Percentiles rank a stretch among this genome's conserved stretches.
phyloP scores from a whole-genome alignment of 2,797 vertebrate genomes.

The Notolabrus celidotus region DNA sequence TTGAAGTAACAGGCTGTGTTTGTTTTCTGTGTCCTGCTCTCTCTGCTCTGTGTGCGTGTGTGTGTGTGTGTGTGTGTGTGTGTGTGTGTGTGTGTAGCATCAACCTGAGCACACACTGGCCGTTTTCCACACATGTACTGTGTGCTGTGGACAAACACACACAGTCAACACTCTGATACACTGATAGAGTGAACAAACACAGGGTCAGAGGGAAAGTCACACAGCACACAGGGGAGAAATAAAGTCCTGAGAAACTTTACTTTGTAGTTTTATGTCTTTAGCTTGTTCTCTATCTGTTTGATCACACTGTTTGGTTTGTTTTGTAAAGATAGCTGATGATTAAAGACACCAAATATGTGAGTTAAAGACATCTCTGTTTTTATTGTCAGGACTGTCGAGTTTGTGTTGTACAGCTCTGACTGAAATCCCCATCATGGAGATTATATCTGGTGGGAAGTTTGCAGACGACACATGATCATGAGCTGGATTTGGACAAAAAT shows the following conservation, averaged over 20 bases:
- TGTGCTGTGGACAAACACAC: conserved; percentile 72
- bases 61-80: not conserved
- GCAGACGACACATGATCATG: too few species aligned
- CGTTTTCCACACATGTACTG: conserved; percentile 64
- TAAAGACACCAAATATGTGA: conserved; percentile 4
- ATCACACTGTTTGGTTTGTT: not conserved
- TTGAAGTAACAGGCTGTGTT: conserved; percentile 42
- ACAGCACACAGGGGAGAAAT: conserved; percentile 16
- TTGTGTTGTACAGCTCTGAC: too few species aligned
- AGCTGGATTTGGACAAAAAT: too few species aligned
- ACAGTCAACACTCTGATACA: conserved; percentile 58
- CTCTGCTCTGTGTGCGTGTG: conserved; percentile 44
- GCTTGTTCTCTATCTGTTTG: not conserved
- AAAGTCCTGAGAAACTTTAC: not conserved
- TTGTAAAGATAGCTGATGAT: conserved; percentile 2
- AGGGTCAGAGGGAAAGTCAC: conserved; percentile 63
- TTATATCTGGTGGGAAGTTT: not conserved
- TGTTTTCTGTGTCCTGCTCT: conserved; percentile 46
- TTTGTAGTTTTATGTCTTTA: not conserved
- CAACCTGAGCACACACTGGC: conserved; percentile 76
- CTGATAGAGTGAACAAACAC: conserved; percentile 70
- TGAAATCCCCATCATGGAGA: too few species aligned
- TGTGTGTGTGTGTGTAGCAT: conserved; percentile 19
- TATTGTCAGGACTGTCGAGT: not conserved
- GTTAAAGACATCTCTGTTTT: conserved; percentile 13